Evolutionary conservation across 2,113 vertebrate genomes (phyloP), one percentile per base, ranked within the genome.

Genomic region (Steatornis caripensis): DNA sequence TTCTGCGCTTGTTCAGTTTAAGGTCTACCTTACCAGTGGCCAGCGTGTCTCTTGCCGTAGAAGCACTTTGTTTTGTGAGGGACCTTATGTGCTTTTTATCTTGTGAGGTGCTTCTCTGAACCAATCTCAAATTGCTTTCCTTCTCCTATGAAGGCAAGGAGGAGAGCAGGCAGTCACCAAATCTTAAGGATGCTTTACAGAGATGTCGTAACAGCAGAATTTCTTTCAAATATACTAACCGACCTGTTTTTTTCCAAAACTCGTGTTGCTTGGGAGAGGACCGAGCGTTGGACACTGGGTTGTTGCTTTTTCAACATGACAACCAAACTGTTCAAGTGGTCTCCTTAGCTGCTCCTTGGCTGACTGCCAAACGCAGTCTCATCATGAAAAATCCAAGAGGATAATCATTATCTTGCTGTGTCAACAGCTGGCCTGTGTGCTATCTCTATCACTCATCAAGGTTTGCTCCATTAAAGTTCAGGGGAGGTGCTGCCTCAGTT

Each of bases 391-490:
- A 90, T 92, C 85, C 87, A 91, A 72, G 88, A 88, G 74, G 70
- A 96, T 94, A 76, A 97, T 95, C 58, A 88, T 95, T 82, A 79
- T 93, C 87, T 94, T 92, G 92, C 94, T 95, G 90, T 77, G 91
- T 95, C 95, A 97, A 88, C 89, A 94, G 94, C 95, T 94, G 91
- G 81, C 70, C 62, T 69, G 75, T 12, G 11, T 46, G 49, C 89
- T 81, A 3, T 32, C 79, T 48, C 69, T 26, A 12, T 83, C 78
- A 45, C 49, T 95, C 76, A 89, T 53, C 86, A 66, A 0, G 30
- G 61, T 76, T 84, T 66, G 64, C 77, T 78, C 69, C 60, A 21
- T 55, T 72, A 11, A 79, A 57, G 62, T 85, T 81, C 74, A 74
- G 57, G 53, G 54, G 46, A 89, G 70, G 23, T 80, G 78, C 78